Evolutionary conservation across 2,888 invertebrate species (phyloP).

Genomic region (Emesis russula): DNA sequence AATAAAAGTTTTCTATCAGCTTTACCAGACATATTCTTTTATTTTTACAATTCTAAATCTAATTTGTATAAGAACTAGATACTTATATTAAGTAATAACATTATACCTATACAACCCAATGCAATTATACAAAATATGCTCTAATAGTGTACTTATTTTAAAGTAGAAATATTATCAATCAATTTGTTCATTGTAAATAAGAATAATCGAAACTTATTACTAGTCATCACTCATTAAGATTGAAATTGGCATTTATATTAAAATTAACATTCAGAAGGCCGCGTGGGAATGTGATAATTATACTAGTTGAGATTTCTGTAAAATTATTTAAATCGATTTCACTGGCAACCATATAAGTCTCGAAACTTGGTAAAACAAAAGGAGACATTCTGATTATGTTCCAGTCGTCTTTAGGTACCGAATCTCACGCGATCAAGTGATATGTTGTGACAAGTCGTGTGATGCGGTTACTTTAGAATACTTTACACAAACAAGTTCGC

Average conservation of each 20-base stretch:
- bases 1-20: slow-evolving; percentile 92
- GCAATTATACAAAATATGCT: slow-evolving; percentile 95
- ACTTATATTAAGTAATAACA: slow-evolving; percentile 89
- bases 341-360: not conserved
- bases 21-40: slow-evolving; percentile 93
- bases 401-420: too few relatives aligned
- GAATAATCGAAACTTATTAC: slow-evolving; percentile 89
- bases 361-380: not conserved
- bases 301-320: slow-evolving; percentile 45
- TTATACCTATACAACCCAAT: slow-evolving; percentile 94
- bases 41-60: slow-evolving; percentile 92
- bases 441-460: too few relatives aligned
- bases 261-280: slow-evolving; percentile 80
- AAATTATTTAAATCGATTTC: not conserved
- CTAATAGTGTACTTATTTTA: slow-evolving; percentile 93
- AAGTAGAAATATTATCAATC: slow-evolving; percentile 92
- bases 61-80: slow-evolving; percentile 91
- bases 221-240: slow-evolving; percentile 81
- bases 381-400: not conserved
- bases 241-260: slow-evolving; percentile 44
- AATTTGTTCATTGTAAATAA: slow-evolving; percentile 93
- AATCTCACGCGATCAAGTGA: too few relatives aligned
- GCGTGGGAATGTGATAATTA: slow-evolving; percentile 91
- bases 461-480: too few relatives aligned
- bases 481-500: too few relatives aligned